Base-by-base conservation (phyloP, 2,888 invertebrate species). In the Catonia carolina region DNA sequence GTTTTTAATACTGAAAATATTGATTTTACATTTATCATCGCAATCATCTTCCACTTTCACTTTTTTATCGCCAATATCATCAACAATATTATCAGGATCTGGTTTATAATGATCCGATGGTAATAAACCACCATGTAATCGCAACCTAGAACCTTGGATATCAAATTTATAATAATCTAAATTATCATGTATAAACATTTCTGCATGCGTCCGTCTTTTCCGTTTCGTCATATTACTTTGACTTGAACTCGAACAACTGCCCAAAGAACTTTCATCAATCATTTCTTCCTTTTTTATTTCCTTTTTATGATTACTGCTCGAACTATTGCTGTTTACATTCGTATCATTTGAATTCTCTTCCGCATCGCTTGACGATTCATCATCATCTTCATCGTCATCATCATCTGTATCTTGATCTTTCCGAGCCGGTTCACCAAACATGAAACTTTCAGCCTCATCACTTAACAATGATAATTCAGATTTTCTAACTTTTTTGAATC, bases 361-460 rank as follows among this genome's bases (percentile, higher is more conserved):
- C 15, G 50, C 42, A 35, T 61, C 55, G n/a, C 23, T 2, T n/a
- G 35, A 37, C 8, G 41, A 39, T 14, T 56, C 49, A 1, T 33
- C 18, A 18, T 56, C 51, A 14, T 51, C 39, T 6, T 57, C 49
- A 7, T 53, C 33, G 8, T 22, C 37, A 2, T 33, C 57, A 2
- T 42, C 53, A 15, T 53, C 31, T 10, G 35, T 15, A 33, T 20
- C 41, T 20, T 53, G 20, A 15, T 53, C 57, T 48, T 83, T 81
- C 37, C 81, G 77, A 64, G 80, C 83, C 0, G 89, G 85, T 58
- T 77, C 76, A 3, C 77, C 74, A 68, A 91, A 91, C 81, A 91
- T 84, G 69, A 91, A 91, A 65, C 86, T 89, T 66, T 89, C 89
- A 0, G 91, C 91, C 70, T 91, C 90, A 65, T 89, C 87, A 67